phyloP scores from a whole-genome alignment of 2,888 invertebrate genomes.

The Coleophora deauratella region DNA sequence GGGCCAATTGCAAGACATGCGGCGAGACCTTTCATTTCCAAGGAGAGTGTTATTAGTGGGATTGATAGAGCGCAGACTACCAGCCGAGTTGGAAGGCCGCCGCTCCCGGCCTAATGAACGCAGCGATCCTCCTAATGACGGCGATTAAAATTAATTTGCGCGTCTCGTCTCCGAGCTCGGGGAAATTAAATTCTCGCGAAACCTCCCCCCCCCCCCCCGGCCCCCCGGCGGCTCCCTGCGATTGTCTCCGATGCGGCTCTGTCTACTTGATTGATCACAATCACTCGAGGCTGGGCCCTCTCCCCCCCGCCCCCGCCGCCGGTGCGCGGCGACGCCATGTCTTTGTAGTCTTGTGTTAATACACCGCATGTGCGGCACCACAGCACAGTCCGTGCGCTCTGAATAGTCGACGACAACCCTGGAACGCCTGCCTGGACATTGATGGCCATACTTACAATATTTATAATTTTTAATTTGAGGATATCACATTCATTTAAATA shows the following conservation, averaged over 20 bases:
- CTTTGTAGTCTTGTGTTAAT: too few species aligned
- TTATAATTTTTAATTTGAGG: too few species aligned
- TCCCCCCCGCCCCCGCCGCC: background rate
- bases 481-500: too few species aligned
- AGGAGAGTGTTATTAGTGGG: slow-evolving; percentile 25
- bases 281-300: too few species aligned
- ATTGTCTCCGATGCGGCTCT: background rate
- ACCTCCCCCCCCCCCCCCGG: slow-evolving; percentile 2
- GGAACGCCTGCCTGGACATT: too few species aligned
- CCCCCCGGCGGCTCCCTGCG: background rate
- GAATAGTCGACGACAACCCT: too few species aligned
- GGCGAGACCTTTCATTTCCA: slow-evolving; percentile 22
- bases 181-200: slow-evolving; percentile 53
- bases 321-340: background rate
- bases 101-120: slow-evolving; percentile 19
- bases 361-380: too few species aligned
- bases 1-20: slow-evolving; percentile 22
- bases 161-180: slow-evolving; percentile 21
- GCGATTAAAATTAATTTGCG: slow-evolving; percentile 69
- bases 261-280: too few species aligned
- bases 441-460: too few species aligned
- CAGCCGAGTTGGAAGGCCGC: slow-evolving; percentile 25
- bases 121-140: slow-evolving; percentile 45
- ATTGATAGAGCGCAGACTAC: background rate
- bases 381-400: too few species aligned